Base-by-base conservation (phyloP, 2,113 vertebrate genomes). In the Irena cyanogastra region DNA sequence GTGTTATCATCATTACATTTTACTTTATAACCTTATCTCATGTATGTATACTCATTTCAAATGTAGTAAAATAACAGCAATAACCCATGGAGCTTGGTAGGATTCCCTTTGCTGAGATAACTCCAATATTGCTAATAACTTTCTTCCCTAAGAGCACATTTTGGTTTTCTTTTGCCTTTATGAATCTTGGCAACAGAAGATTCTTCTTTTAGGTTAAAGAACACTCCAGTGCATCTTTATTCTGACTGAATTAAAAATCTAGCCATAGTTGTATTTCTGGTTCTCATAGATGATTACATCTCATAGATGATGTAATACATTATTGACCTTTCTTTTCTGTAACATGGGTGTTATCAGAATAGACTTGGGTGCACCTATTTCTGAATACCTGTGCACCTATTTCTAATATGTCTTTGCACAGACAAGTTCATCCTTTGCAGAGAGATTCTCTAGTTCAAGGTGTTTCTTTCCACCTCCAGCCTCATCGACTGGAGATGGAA, bases 301-400 rank as follows among this genome's bases (percentile, higher is more conserved):
- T 78, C 2, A 2, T 19, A 44, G 33, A 37, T 41, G 13, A 8
- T 78, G 10, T 31, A 80, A 87, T 60, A 47, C 3, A 30, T 2
- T 60, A 41, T 12, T 24, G 30, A 83, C 17, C 2, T 19, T 71
- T 76, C 33, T 14, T 13, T 80, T 76, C 30, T 47, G 5, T 63
- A 72, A 45, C 0, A 1, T 60, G 20, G 7, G 2, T 66, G 6
- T 49, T 70, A 75, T 31, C 31, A 63, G 13, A 27, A 50, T 4
- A 54, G 31, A 57, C 44, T 2, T 35, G 7, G 18, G 2, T 5
- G 1, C 27, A 42, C n/a, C n/a, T n/a, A n/a, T n/a, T n/a, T n/a
- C n/a, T n/a, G n/a, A n/a, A n/a, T 50, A 54, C 8, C 39, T 28
- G 6, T 63, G 21, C 19, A 26, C 7, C 10, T 39, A 19, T 39